Evolutionary conservation across 2,888 invertebrate species (phyloP), one percentile per base, ranked within the genome.

Genomic region (Drosophila melanosoma): DNA sequence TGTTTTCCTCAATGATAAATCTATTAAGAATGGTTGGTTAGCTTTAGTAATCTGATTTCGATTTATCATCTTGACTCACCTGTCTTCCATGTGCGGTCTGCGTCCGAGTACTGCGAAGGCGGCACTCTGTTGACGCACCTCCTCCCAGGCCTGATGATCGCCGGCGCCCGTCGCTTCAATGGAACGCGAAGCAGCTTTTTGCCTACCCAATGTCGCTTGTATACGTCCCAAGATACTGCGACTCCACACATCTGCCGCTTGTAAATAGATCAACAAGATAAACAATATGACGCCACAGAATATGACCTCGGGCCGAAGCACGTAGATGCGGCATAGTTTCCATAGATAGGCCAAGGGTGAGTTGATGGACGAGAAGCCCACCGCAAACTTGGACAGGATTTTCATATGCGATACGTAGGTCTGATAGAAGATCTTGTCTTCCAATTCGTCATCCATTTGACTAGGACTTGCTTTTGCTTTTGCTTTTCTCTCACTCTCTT

Each of bases 101-200:
- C 98, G 95, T 3, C 99, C 99, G 93, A 98, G 97, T 74, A 99
- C 95, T 35, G 98, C 98, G 93, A 97, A 98, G 51, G 96, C 98
- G 35, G 97, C 97, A 83, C 97, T 96, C 74, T 96, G 94, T 8
- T 95, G 95, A 57, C 96, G 95, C 90, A 95, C 95, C 72, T 96
- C 94, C 90, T 98, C 96, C 98, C 98, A 98, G 83, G 94, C 94
- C 66, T 94, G 93, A 84, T 95, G 94, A 74, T 94, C 94, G 4
- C 93, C 93, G 42, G 87, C 84, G 20, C 81, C 84, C 42, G 70
- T 81, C 72, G 82, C 53, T 48, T 89, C 80, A 70, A 91, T 91
- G 64, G 89, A 67, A 3, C 91, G 91, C 57, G 87, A 85, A 0
- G 89, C 74, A 0, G 89, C 70, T 60, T 91, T 91, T 48, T 91